phyloP scores from a whole-genome alignment of 1,140 invertebrate species.

The Oncopodura yosiiana region DNA sequence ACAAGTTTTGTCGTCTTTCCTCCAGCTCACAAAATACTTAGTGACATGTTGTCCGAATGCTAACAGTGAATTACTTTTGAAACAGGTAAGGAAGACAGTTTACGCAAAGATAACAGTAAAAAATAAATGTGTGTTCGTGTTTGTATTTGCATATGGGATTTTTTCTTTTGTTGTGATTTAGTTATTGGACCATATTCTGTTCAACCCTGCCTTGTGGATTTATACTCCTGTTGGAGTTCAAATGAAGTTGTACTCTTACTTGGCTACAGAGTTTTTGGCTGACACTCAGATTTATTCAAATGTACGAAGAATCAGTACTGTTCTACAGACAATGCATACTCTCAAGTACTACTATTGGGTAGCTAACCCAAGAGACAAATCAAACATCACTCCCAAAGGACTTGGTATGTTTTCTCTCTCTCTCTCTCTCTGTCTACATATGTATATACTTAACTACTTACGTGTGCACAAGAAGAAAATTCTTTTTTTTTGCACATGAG shows the following conservation, averaged over 20 bases:
- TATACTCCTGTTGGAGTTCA: constrained; percentile 94
- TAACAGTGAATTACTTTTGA: constrained; percentile 86
- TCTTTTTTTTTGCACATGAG: neutral
- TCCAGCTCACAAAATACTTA: constrained; percentile 90
- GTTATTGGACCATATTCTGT: constrained; percentile 95
- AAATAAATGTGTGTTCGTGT: neutral
- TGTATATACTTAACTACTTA: too few relatives aligned
- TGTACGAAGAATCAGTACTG: constrained; percentile 89
- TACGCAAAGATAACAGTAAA: neutral
- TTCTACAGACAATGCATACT: constrained; percentile 95
- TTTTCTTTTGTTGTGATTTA: constrained; percentile 71
- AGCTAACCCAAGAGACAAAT: constrained; percentile 85
- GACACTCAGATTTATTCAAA: constrained; percentile 97
- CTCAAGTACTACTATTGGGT: constrained; percentile 99
- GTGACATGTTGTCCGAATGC: constrained; percentile 64
- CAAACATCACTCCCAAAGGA: constrained; percentile 88
- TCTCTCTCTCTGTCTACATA: too few relatives aligned
- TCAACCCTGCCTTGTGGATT: constrained; percentile 98
- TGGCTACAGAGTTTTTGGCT: constrained; percentile 94
- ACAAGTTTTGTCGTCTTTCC: constrained; percentile 83
- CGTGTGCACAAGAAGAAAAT: too few relatives aligned
- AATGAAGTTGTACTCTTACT: constrained; percentile 87
- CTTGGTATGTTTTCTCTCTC: constrained; percentile 56
- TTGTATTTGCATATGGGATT: neutral
- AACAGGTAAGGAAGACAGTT: constrained; percentile 72